Conservation (phyloP, 2,888 invertebrate species). For the Synanthedon vespiformis region DNA sequence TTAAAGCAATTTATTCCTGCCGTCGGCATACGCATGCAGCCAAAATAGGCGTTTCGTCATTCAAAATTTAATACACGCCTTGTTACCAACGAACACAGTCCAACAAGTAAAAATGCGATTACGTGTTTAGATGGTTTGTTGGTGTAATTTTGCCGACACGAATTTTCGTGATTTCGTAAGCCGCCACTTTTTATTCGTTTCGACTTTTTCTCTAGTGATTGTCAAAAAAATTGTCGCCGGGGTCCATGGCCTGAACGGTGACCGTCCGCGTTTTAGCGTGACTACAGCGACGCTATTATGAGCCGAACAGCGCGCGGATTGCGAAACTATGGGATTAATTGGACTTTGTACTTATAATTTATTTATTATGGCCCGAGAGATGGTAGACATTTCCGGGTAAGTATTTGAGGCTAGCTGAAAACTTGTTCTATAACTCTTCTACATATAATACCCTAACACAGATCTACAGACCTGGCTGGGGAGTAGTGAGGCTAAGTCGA, state of each 20-base stretch:
- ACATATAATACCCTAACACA: no score
- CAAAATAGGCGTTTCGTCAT: constrained; percentile 1
- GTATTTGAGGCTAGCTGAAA: no score
- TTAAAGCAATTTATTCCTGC: constrained; percentile 39
- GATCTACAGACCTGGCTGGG: no score
- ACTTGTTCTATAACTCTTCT: no score
- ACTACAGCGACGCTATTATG: constrained; percentile 14
- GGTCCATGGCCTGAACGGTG: constrained; percentile 32
- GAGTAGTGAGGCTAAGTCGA: no score
- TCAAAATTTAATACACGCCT: no score
- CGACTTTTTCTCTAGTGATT: constrained; percentile 29
- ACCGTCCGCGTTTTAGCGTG: constrained; percentile 17
- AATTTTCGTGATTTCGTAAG: constrained; percentile 55
- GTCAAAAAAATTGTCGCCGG: constrained; percentile 39
- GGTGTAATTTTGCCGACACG: constrained; percentile 49
- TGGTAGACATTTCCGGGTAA: no score
- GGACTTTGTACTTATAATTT: no score
- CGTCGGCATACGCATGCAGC: constrained; percentile 14
- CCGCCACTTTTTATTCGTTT: constrained; percentile 34
- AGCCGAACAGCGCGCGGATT: constrained; percentile 9
- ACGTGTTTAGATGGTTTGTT: constrained; percentile 7
- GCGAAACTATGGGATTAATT: constrained; percentile 6
- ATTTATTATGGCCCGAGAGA: no score
- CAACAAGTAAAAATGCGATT: neutral
- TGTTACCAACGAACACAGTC: constrained; percentile 12